Percentiles rank a stretch among this genome's conserved stretches.
These are phyloP conservation scores for Coracopsis vasa DNA, from an alignment of 2,113 vertebrate genomes.

Conservation along the genomic window DNA sequence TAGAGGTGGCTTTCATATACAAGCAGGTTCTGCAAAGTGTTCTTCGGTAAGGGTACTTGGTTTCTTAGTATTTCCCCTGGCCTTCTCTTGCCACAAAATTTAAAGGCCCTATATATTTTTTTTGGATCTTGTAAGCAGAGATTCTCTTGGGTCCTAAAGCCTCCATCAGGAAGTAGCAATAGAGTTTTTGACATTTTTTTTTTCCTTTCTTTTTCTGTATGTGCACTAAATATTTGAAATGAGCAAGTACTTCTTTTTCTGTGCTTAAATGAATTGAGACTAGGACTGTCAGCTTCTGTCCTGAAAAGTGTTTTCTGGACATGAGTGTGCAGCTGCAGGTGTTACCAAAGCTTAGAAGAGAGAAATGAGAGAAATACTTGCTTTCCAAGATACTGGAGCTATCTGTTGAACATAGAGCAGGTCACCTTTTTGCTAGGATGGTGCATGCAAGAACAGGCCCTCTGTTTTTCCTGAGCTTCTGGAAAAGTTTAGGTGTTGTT, in stretches of 20 bases:
- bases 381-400: fast-evolving
- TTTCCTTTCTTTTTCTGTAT: not conserved
- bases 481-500: not conserved
- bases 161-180: not conserved
- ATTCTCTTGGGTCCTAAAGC: not conserved
- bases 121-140: not conserved
- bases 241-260: not conserved
- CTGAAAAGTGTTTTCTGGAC: not conserved
- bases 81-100: not conserved
- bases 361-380: not conserved
- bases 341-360: not conserved
- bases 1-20: not conserved
- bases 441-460: not conserved
- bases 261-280: not conserved
- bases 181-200: not conserved
- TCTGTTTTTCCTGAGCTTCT: not conserved
- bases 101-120: not conserved
- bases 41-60: not conserved
- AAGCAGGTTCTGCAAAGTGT: not conserved
- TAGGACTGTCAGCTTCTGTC: not conserved
- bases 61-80: not conserved
- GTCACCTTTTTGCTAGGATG: not conserved
- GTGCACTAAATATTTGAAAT: not conserved
- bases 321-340: not conserved
- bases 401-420: fast-evolving